Percentiles rank a stretch among this genome's conserved stretches.
phyloP scores from a whole-genome alignment of 2,113 vertebrate species.

The Channa argus region DNA sequence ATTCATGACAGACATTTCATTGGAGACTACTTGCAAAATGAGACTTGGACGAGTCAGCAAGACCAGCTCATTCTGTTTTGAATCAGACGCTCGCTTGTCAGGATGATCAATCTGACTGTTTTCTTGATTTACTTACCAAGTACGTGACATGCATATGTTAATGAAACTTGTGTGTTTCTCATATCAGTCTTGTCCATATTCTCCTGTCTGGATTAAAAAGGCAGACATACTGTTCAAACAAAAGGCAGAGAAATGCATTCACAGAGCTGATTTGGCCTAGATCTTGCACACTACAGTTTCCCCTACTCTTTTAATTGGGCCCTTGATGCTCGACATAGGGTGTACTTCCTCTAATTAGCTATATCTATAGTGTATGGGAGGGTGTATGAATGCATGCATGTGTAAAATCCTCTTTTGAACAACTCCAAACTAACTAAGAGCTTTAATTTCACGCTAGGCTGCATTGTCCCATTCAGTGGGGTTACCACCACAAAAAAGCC shows the following conservation, averaged over 20 bases:
- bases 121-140: constrained; percentile 57
- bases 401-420: constrained; percentile 84
- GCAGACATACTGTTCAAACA: constrained; percentile 64
- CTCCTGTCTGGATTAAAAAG: constrained; percentile 62
- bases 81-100: constrained; percentile 66
- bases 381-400: constrained; percentile 82
- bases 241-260: constrained; percentile 57
- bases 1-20: constrained; percentile 50
- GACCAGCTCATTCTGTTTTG: constrained; percentile 62
- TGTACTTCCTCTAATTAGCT: constrained; percentile 84
- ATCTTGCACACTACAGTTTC: constrained; percentile 60
- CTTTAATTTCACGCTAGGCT: constrained; percentile 84
- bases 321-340: constrained; percentile 81
- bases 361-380: constrained; percentile 80
- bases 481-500: constrained; percentile 74
- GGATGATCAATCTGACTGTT: constrained; percentile 61
- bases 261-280: constrained; percentile 65
- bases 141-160: constrained; percentile 68
- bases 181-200: constrained; percentile 64
- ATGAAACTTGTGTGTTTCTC: constrained; percentile 62
- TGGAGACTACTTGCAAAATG: constrained; percentile 51
- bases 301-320: constrained; percentile 79
- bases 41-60: constrained; percentile 61
- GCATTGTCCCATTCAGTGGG: constrained; percentile 80
- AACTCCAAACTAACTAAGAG: constrained; percentile 83